These are phyloP conservation scores for Ctenochaetus hawaiiensis DNA, from an alignment of 2,797 vertebrate genomes.

Conservation along the genomic window DNA sequence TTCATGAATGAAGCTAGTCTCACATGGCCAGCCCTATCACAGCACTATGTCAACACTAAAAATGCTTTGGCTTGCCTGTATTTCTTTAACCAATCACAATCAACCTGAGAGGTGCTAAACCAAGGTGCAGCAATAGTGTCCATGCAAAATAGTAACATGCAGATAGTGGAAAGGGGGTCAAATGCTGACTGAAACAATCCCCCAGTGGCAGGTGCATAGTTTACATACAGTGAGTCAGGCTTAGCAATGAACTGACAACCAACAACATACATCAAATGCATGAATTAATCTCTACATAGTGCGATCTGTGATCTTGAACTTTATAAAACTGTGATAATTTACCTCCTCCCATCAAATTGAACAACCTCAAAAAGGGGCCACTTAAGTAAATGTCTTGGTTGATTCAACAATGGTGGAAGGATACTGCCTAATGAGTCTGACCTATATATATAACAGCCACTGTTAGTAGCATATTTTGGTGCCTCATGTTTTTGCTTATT, in stretches of 20 bases:
- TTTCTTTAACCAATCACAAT: too few species aligned
- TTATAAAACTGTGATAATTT: neutral
- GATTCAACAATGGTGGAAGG: neutral
- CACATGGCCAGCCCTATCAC: too few species aligned
- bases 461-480: slow-evolving; percentile 3
- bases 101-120: too few species aligned
- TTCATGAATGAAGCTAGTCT: neutral
- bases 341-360: neutral
- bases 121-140: too few species aligned
- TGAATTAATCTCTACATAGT: neutral
- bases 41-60: too few species aligned
- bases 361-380: neutral
- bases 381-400: slow-evolving; percentile 3
- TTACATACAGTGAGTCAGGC: too few species aligned
- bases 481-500: slow-evolving; percentile 5
- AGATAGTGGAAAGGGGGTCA: too few species aligned
- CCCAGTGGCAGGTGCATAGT: too few species aligned
- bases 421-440: neutral
- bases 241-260: neutral
- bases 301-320: neutral
- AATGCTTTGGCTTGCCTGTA: too few species aligned
- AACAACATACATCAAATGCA: neutral
- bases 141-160: too few species aligned
- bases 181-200: too few species aligned
- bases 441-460: neutral